These are phyloP conservation scores for Mormyrus hasselquistii DNA, from an alignment of 2,797 vertebrate species.

Conservation along the genomic window DNA sequence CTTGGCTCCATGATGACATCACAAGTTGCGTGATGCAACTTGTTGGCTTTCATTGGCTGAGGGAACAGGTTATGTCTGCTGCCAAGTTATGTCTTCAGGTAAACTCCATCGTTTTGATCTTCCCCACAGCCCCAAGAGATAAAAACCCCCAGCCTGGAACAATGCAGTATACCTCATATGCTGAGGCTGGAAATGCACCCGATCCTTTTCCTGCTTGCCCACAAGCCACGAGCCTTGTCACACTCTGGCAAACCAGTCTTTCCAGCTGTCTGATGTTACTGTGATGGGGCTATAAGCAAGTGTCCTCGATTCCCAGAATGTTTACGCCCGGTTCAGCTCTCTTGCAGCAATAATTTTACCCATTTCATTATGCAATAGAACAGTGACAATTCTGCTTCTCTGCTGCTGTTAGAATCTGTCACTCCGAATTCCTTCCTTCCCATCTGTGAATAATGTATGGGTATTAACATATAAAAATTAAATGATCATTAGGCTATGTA, in stretches of 20 bases:
- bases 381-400: background rate
- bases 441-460: background rate
- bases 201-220: background rate
- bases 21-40: background rate
- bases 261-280: background rate
- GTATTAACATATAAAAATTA: background rate
- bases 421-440: background rate
- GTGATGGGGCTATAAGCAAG: background rate
- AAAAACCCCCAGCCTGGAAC: background rate
- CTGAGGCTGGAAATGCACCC: background rate
- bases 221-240: background rate
- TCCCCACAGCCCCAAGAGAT: background rate
- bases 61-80: background rate
- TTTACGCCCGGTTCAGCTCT: background rate
- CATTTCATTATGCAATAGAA: background rate
- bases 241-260: background rate
- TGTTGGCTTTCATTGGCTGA: background rate
- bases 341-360: background rate
- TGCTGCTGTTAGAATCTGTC: background rate
- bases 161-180: background rate
- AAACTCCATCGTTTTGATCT: background rate
- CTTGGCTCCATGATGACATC: background rate
- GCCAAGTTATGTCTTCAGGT: background rate
- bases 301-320: background rate
- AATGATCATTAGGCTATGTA: background rate